Evolutionary conservation across 1,140 invertebrate species (phyloP), one percentile per base, ranked within the genome.

Genomic region (Campoletis sonorensis): DNA sequence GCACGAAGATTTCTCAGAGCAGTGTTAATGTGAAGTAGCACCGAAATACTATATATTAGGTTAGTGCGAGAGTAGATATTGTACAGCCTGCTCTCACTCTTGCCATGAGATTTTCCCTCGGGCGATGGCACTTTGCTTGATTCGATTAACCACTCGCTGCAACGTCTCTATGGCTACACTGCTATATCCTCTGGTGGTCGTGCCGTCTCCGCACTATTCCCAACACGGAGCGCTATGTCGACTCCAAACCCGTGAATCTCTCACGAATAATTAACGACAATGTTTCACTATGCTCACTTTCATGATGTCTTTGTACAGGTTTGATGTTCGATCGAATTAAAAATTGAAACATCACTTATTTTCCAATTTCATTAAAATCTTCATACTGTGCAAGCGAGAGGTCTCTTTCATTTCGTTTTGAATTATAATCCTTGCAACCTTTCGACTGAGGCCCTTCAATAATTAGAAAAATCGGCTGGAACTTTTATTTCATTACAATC

Each of bases 101-200:
- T 21, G 70, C 70, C 37, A 40, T 40, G 70, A 49, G 70, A 37
- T 45, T 72, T 40, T 72, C 70, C 70, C 70, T 40, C 4, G 70
- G 70, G 70, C 58, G 40, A 79, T 64, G 80, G 84, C 82, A 86
- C 83, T 84, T 82, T 82, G 72, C 83, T 83, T 87, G 83, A 85
- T 77, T 82, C 85, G 85, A 87, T 87, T 86, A 87, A 86, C 81
- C 79, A 85, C 83, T 86, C 84, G 67, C 83, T 86, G 82, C 79
- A 85, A 83, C 81, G 81, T 84, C 76, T 84, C 79, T 26, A 64
- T 26, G 68, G 77, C 77, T 58, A 58, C 23, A 68, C 54, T 27
- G 72, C 61, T 68, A 68, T 54, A 54, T 71, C 23, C 67, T 72
- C 30, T 4, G 51, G 26, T 18, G 18, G 30, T 33, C 1, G 13